Percentiles rank a stretch among this genome's conserved stretches.
Evolutionary conservation across 2,797 vertebrate species (phyloP).

Genomic region (Pseudochirops corinnae): DNA sequence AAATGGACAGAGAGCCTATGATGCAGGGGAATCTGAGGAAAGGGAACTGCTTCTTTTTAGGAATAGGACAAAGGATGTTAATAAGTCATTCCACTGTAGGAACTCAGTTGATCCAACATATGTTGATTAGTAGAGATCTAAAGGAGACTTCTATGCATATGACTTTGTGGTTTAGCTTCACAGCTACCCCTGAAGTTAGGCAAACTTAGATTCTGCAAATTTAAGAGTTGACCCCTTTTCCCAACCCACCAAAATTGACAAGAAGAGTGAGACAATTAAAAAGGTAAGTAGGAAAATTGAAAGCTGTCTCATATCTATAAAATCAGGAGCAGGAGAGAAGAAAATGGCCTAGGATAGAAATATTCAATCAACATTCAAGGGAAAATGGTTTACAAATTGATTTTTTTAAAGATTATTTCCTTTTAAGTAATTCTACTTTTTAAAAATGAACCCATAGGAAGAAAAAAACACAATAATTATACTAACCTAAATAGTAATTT

Average conservation of each 20-base stretch:
- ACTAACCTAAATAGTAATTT: neutral
- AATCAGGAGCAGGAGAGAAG: slow-evolving; percentile 13
- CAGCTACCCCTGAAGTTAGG: neutral
- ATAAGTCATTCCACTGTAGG: slow-evolving; percentile 47
- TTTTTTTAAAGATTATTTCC: slow-evolving; percentile 20
- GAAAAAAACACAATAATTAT: neutral
- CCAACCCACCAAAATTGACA: neutral
- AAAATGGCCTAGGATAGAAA: slow-evolving; percentile 14
- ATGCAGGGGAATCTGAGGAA: slow-evolving; percentile 46
- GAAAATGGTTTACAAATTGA: neutral
- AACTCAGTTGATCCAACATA: slow-evolving; percentile 59
- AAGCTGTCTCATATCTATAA: neutral
- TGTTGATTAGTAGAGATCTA: slow-evolving; percentile 40
- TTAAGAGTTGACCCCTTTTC: neutral
- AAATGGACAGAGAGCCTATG: slow-evolving; percentile 62
- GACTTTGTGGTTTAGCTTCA: neutral
- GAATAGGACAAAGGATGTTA: slow-evolving; percentile 54
- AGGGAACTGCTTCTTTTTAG: slow-evolving; percentile 65
- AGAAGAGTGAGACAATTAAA: neutral
- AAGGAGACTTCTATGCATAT: neutral
- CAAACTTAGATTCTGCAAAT: neutral
- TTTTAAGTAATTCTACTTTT: neutral
- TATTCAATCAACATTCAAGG: neutral
- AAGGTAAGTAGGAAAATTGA: neutral
- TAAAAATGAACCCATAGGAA: slow-evolving; percentile 37